phyloP scores from a whole-genome alignment of 2,797 vertebrate genomes.

The Enteromius treurensis region DNA sequence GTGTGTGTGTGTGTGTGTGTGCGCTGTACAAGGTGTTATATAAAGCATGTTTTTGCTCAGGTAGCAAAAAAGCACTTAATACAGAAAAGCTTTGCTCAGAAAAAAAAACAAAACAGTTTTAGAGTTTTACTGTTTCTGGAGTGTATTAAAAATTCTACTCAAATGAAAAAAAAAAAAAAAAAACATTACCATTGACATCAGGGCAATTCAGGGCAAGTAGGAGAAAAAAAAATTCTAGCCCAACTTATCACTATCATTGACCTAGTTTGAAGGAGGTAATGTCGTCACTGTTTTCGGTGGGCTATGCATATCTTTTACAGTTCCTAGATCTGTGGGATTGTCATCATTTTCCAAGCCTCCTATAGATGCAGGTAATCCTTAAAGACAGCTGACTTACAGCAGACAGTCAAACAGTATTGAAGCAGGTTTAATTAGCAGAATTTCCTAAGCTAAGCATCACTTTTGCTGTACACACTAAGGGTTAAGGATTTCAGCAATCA shows the following conservation, averaged over 20 bases:
- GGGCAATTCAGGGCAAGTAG: not conserved
- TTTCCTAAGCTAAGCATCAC: not conserved
- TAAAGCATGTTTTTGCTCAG: too few relatives aligned
- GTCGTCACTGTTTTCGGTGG: constrained; percentile 17
- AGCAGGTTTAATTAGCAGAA: constrained; percentile 7
- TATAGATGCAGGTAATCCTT: constrained; percentile 21
- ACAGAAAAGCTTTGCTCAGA: too few relatives aligned
- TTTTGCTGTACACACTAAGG: not conserved
- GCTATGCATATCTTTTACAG: constrained; percentile 26
- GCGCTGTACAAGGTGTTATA: too few relatives aligned
- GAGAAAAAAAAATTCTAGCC: not conserved
- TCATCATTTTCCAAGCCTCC: constrained; percentile 16
- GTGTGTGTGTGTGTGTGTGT: too few relatives aligned
- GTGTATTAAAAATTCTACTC: not conserved
- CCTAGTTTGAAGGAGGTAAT: constrained; percentile 35
- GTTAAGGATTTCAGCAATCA: not conserved
- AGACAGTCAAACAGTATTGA: constrained; percentile 7
- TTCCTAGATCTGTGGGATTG: constrained; percentile 44
- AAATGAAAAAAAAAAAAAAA: not conserved
- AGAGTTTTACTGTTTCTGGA: not conserved
- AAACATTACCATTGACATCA: not conserved
- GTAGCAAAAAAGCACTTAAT: too few relatives aligned
- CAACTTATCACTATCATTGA: constrained; percentile 11
- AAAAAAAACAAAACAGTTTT: not conserved
- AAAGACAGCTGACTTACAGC: not conserved